Evolutionary conservation across 2,113 vertebrate genomes (phyloP).

Genomic region (Gadus chalcogrammus): DNA sequence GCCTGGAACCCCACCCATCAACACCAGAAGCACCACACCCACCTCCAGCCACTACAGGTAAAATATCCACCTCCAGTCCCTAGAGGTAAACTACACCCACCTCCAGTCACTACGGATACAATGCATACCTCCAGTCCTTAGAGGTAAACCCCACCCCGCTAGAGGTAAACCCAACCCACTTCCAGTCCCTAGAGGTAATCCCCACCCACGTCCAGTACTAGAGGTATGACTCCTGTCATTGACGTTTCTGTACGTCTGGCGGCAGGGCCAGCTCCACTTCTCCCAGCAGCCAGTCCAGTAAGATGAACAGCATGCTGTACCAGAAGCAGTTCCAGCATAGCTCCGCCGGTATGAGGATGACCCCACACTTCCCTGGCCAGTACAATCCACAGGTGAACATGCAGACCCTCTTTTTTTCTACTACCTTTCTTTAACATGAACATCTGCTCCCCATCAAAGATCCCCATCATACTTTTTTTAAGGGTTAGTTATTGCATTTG

Average conservation of each 20-base stretch:
- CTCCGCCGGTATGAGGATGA: constrained; percentile 84
- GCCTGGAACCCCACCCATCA: constrained; percentile 90
- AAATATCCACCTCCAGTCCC: not conserved
- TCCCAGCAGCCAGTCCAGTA: constrained; percentile 94
- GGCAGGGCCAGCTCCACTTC: constrained; percentile 93
- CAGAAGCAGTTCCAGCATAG: constrained; percentile 95
- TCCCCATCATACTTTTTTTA: too few species aligned
- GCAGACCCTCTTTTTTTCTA: not conserved
- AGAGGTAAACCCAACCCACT: too few species aligned
- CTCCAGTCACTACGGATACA: too few species aligned
- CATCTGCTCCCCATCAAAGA: too few species aligned
- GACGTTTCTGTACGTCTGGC: not conserved
- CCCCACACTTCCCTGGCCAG: constrained; percentile 88
- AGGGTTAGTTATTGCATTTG: too few species aligned
- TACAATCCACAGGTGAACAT: constrained; percentile 89
- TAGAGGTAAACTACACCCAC: too few species aligned
- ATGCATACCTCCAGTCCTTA: constrained; percentile 30
- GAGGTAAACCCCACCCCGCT: too few species aligned
- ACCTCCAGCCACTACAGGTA: constrained; percentile 98
- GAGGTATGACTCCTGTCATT: too few species aligned
- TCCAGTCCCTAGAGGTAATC: too few species aligned
- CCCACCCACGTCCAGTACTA: too few species aligned
- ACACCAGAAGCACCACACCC: constrained; percentile 89
- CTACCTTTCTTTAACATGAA: not conserved
- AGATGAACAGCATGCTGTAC: constrained; percentile 97